Conservation (phyloP, 2,113 vertebrate species). For the Paracanthobrama guichenoti region DNA sequence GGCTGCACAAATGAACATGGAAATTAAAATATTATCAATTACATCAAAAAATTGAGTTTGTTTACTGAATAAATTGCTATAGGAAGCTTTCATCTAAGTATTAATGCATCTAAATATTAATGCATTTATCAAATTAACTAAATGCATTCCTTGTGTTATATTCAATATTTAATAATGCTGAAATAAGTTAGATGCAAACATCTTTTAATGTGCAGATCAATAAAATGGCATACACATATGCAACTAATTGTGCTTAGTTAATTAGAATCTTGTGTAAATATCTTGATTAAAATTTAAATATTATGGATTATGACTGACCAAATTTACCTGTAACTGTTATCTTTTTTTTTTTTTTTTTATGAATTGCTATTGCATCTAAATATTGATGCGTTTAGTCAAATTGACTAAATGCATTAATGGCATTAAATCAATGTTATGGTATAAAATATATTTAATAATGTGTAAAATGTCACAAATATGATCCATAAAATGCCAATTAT, state of each 20-base stretch:
- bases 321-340: background rate
- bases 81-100: background rate
- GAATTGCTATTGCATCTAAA: background rate
- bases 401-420: background rate
- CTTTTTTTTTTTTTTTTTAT: too few relatives aligned
- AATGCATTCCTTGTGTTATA: background rate
- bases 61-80: background rate
- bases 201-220: background rate
- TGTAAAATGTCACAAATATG: too few relatives aligned
- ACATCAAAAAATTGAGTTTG: too few relatives aligned
- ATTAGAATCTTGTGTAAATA: too few relatives aligned
- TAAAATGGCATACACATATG: background rate
- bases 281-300: background rate
- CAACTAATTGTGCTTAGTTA: background rate
- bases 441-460: too few relatives aligned
- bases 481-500: background rate
- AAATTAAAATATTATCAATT: too few relatives aligned
- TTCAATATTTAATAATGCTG: background rate
- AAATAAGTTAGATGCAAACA: too few relatives aligned
- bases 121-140: background rate
- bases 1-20: background rate
- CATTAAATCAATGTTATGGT: background rate
- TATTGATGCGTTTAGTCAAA: background rate
- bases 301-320: background rate
- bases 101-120: background rate